Conservation (phyloP, 2,113 vertebrate genomes). For the Ellobius talpinus region DNA sequence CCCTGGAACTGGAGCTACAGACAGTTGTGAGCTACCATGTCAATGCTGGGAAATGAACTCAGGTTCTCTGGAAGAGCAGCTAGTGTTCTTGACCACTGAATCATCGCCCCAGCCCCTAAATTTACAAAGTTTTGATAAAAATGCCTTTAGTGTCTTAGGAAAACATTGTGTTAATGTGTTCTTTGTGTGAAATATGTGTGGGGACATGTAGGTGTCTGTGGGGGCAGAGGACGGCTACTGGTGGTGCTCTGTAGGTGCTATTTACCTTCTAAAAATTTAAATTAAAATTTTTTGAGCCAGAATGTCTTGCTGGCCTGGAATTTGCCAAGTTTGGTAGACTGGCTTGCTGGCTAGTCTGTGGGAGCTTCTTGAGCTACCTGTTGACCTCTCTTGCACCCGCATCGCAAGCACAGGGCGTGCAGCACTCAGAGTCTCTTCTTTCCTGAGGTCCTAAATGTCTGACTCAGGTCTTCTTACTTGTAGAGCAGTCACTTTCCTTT, state of each 20-base stretch:
- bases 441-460: no score
- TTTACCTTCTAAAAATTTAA: not conserved
- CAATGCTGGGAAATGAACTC: not conserved
- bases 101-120: not conserved
- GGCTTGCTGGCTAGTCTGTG: not conserved
- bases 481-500: not conserved
- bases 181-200: not conserved
- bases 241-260: not conserved
- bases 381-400: not conserved
- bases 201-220: not conserved
- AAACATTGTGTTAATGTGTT: not conserved
- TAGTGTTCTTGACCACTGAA: not conserved
- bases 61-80: not conserved
- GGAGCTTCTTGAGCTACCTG: not conserved
- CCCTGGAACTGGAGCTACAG: not conserved
- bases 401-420: not conserved
- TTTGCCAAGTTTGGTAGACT: not conserved
- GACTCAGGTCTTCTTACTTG: not conserved
- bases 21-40: not conserved
- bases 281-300: not conserved
- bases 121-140: slow-evolving; percentile 50
- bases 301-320: not conserved
- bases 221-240: no score
- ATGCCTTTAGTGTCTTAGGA: slow-evolving; percentile 27
- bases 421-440: not conserved